Evolutionary conservation across 2,797 vertebrate species (phyloP).

Genomic region (Diplodus sargus): DNA sequence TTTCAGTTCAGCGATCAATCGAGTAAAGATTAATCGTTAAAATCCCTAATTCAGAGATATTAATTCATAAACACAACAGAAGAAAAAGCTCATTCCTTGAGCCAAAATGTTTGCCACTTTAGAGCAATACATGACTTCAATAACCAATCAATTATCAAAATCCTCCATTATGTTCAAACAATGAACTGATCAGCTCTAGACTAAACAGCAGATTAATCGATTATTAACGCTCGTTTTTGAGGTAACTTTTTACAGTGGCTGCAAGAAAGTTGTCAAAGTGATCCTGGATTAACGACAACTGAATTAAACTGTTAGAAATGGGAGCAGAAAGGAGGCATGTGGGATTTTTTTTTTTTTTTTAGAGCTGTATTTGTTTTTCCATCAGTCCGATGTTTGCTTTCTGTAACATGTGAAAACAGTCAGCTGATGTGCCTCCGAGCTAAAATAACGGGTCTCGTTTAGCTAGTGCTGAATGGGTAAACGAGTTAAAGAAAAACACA

Average conservation of each 20-base stretch:
- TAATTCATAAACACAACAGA: neutral
- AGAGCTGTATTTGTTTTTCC: neutral
- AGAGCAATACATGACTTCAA: neutral
- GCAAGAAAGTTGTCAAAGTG: conserved; percentile 23
- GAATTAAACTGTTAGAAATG: neutral
- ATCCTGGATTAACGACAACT: neutral
- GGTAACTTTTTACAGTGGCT: neutral
- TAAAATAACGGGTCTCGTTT: neutral
- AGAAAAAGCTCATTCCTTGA: neutral
- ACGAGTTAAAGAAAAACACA: conserved; percentile 4
- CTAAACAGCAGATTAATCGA: neutral
- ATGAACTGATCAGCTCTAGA: neutral
- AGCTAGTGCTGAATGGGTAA: neutral
- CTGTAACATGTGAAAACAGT: neutral
- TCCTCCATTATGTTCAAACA: neutral
- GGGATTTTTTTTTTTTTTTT: neutral
- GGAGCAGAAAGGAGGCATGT: neutral
- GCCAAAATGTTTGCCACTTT: neutral
- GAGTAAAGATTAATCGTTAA: too few species aligned
- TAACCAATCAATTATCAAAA: neutral
- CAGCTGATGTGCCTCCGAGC: neutral
- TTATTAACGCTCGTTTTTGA: too few species aligned
- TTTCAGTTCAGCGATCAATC: too few species aligned
- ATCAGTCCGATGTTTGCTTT: neutral
- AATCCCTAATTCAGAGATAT: neutral